Evolutionary conservation across 2,113 vertebrate genomes (phyloP), one percentile per base, ranked within the genome.

Genomic region (Turnix velox): DNA sequence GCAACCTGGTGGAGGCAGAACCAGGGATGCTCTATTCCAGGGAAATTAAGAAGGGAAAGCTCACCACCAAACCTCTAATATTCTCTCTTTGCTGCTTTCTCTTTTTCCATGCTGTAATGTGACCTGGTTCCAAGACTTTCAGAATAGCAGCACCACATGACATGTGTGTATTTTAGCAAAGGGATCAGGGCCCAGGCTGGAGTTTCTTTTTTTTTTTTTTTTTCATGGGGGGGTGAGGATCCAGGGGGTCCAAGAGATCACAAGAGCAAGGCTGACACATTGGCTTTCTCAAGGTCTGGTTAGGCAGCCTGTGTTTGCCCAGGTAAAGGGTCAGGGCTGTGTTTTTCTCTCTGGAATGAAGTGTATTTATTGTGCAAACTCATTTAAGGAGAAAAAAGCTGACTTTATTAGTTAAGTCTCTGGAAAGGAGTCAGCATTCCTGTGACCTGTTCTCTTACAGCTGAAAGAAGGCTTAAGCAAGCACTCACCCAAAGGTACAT

Each of bases 361-460:
- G 73, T 42, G 31, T 31, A 24, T 88, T 86, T 66, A 14, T 79
- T 90, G 79, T 80, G 67, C 79, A 86, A 83, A 73, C 82, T 93
- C 62, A 8, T 45, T 35, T 28, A 45, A 86, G 83, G 76, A 40
- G 83, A 72, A 40, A 61, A 43, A 25, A 78, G 69, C 58, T 69
- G 67, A 7, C 40, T 40, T 82, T 61, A 61, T 85, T 27, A 14
- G 52, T 43, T 46, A 39, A 39, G 25, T 5, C 19, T 71, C 31
- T 71, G 74, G 66, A 59, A 91, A 49, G 55, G 59, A 84, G 59
- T 93, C 75, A 90, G 91, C 76, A 7, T 85, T 96, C 89, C 81
- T 91, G 51, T 85, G 82, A 71, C 83, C 63, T 90, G 92, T 80
- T 94, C 78, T 82, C 61, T 72, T 35, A 1, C n/a, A 33, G 39